phyloP scores from a whole-genome alignment of 2,888 invertebrate species.

The Lucinisca nassula region DNA sequence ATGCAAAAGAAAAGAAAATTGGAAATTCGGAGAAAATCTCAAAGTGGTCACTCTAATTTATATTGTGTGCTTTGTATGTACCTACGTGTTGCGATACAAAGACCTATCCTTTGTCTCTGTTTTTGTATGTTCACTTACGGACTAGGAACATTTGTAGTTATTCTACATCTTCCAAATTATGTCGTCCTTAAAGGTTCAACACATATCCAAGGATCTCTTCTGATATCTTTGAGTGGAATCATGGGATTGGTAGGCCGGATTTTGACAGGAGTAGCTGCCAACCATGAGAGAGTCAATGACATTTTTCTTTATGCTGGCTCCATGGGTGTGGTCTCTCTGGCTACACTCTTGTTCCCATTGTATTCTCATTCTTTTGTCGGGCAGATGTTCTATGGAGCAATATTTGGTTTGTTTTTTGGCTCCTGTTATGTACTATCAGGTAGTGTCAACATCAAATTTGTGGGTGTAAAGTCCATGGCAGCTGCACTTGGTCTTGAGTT shows the following conservation, averaged over 20 bases:
- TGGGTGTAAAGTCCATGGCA: constrained; percentile 54
- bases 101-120: constrained; percentile 40
- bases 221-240: constrained; percentile 49
- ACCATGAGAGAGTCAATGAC: constrained; percentile 15
- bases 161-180: constrained; percentile 47
- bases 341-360: constrained; percentile 46
- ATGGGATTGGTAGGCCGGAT: constrained; percentile 41
- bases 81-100: constrained; percentile 30
- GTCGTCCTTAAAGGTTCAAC: constrained; percentile 41
- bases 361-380: constrained; percentile 27
- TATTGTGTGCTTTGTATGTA: constrained; percentile 12
- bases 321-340: constrained; percentile 41
- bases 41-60: neutral
- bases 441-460: constrained; percentile 40
- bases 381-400: constrained; percentile 39
- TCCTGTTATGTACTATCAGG: constrained; percentile 49
- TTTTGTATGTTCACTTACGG: constrained; percentile 45
- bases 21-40: neutral
- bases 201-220: constrained; percentile 30
- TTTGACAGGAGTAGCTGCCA: constrained; percentile 46
- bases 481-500: constrained; percentile 57
- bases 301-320: constrained; percentile 35
- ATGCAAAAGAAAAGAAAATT: constrained; percentile 21
- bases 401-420: constrained; percentile 53
- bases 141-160: constrained; percentile 27